Conservation (phyloP, 2,888 invertebrate genomes). For the Drepana falcataria region DNA sequence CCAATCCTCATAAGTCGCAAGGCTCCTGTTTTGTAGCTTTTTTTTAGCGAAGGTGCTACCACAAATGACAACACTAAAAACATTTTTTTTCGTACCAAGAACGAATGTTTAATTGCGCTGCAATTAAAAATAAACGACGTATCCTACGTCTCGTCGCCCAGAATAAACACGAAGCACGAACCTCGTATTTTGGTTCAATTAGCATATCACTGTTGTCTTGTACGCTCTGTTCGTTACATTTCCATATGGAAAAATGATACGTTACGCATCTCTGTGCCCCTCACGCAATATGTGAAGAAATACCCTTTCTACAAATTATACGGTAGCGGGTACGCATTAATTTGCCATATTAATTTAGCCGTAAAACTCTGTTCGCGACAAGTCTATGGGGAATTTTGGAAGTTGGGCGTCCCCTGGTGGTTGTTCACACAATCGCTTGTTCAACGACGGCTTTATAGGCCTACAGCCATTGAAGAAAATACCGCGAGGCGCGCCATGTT, state of each 20-base stretch:
- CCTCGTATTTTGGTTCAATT: conserved; percentile 75
- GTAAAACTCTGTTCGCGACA: conserved; percentile 79
- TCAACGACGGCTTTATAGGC: conserved; percentile 53
- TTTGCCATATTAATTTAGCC: conserved; percentile 80
- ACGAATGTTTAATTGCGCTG: conserved; percentile 1
- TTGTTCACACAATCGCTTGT: conserved; percentile 71
- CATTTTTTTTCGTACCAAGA: not conserved
- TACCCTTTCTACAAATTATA: conserved; percentile 72
- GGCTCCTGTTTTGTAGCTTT: too few relatives aligned
- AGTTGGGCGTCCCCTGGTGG: conserved; percentile 71
- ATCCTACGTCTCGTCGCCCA: conserved; percentile 47
- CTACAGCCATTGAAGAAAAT: conserved; percentile 58
- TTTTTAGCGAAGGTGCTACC: too few relatives aligned
- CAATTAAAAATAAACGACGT: conserved; percentile 22
- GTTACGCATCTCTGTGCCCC: conserved; percentile 49
- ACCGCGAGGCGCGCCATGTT: conserved; percentile 42
- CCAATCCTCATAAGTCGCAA: too few relatives aligned
- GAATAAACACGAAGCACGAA: conserved; percentile 63
- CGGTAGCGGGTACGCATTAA: conserved; percentile 73
- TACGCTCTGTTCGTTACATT: conserved; percentile 65
- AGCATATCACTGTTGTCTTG: conserved; percentile 77
- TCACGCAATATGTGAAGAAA: conserved; percentile 54
- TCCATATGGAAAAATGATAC: conserved; percentile 78
- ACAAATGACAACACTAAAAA: not conserved
- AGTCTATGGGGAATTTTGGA: conserved; percentile 65